phyloP scores from a whole-genome alignment of 2,113 vertebrate species.

The Anser cygnoides region DNA sequence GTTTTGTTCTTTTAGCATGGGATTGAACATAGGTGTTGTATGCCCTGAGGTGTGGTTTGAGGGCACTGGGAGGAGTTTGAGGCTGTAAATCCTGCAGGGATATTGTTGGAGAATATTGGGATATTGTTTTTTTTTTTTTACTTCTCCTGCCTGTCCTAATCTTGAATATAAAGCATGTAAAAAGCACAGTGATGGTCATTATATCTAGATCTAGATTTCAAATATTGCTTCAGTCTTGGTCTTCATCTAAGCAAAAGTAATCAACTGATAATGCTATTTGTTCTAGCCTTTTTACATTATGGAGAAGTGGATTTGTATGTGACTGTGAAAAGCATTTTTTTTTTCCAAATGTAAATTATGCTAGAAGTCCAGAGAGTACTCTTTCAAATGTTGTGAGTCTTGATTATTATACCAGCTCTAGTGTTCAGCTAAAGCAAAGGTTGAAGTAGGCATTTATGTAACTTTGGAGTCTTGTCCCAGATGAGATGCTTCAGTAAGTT shows the following conservation, averaged over 20 bases:
- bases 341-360: not conserved
- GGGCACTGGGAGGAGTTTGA: not conserved
- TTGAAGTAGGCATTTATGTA: not conserved
- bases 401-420: not conserved
- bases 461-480: not conserved
- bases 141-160: not conserved
- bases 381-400: not conserved
- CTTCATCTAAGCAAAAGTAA: not conserved
- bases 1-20: not conserved
- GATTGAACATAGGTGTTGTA: fast-evolving
- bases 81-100: not conserved
- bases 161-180: not conserved
- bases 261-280: not conserved
- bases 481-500: not conserved
- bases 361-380: not conserved
- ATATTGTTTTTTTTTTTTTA: too few species aligned
- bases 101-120: not conserved
- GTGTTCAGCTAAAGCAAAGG: not conserved
- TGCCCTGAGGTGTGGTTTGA: not conserved
- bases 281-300: not conserved
- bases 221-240: not conserved
- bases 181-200: not conserved
- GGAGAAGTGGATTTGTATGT: not conserved
- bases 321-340: not conserved
- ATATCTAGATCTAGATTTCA: not conserved